Evolutionary conservation across 2,113 vertebrate species (phyloP), one percentile per base, ranked within the genome.

Genomic region (Parus major): DNA sequence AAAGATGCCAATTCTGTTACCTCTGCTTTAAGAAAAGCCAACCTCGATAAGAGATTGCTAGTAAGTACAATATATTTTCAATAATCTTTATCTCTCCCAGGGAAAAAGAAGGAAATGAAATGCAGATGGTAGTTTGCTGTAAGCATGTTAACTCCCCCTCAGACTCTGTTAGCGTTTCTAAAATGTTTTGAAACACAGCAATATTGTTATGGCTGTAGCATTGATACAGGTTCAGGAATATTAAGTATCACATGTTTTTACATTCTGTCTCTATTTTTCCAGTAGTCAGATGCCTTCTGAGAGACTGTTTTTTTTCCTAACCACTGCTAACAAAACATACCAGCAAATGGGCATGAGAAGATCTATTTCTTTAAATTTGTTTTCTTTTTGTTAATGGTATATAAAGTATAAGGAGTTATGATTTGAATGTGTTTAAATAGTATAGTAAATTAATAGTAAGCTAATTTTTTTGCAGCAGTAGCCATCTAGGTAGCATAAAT

Each of bases 1-100:
- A 99, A 99, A 97, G 99, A 99, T 87, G 98, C 98, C 91, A 99
- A 98, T 95, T 98, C 99, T 53, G 98, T 99, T 85, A 99, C 99
- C 83, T 98, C 98, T 42, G 98, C 98, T 87, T 97, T 99, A 95
- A 98, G 98, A 97, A 99, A 99, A 98, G 98, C 99, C 93, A 99
- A 98, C 97, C 97, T 99, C 33, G 99, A 99, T 96, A 99, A 99
- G 96, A 98, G 98, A 96, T 98, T 99, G 75, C 97, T 99, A 89
- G 99, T 99, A 97, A 98, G 98, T 98, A 85, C 60, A 63, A 24
- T 29, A 4, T 84, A 52, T 86, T 92, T 90, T 83, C 46, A 75
- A 56, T 81, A 81, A 84, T 81, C 72, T 29, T 82, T 90, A 39
- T 83, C 23, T 80, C 14, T 77, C 42, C 21, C 53, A 72, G 49